Evolutionary conservation across 2,797 vertebrate genomes (phyloP), one percentile per base, ranked within the genome.

Genomic region (Thalassophryne amazonica): DNA sequence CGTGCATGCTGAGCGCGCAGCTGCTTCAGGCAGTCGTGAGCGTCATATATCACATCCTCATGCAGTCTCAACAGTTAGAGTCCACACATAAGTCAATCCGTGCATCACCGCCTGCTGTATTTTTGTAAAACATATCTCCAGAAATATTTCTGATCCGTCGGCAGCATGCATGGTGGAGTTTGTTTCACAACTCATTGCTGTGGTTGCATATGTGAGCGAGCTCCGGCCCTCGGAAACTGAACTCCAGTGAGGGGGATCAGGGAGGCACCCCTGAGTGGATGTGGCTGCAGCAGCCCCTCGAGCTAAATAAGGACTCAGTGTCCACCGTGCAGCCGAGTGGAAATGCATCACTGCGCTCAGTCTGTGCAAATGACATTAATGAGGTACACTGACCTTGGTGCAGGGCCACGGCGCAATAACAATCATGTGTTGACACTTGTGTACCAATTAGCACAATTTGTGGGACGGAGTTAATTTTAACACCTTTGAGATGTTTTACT

Each of bases 341-440:
- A 88, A 88, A 54, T 35, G 35, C 68, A 83, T 86, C 80, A 50
- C 59, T 76, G 76, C 80, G 86, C 86, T 86, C 86, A 86, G 63
- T 83, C 66, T 21, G 61, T 69, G 68, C 78, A 82, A 82, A 87
- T 86, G 76, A 86, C 84, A 80, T 86, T 88, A 88, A 86, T 84
- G 80, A 86, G 83, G 75, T 74, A 68, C 72, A 33, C 80, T 86
- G 84, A 86, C 83, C 84, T 76, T 80, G 46, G 79, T 71, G 77
- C 66, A 40, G 64, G 52, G 76, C 75, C 74, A 56, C 63, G 42
- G 70, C 84, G 79, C 84, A 86, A 83, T 80, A 80, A 84, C 74
- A 83, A 84, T 76, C 73, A 76, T 72, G 79, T 83, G 83, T 82
- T 80, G 72, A 82, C 80, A 80, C 54, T 49, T 69, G 84, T 31